Evolutionary conservation across 2,113 vertebrate genomes (phyloP).

Genomic region (Euleptes europaea): DNA sequence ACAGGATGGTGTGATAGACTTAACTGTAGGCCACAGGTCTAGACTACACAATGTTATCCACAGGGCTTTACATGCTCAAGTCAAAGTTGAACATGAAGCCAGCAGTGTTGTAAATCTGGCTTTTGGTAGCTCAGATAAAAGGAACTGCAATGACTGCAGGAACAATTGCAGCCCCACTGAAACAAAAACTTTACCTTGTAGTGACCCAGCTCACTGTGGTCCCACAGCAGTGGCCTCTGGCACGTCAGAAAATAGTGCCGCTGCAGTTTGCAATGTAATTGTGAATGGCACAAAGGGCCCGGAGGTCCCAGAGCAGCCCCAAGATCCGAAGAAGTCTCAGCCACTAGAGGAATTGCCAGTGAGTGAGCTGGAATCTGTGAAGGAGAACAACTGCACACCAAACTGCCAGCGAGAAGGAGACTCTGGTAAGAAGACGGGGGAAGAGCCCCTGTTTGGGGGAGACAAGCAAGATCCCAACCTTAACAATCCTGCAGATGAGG

Average conservation of each 20-base stretch:
- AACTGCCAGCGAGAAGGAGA: conserved; percentile 86
- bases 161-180: conserved; percentile 80
- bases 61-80: conserved; percentile 84
- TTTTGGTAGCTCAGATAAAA: conserved; percentile 76
- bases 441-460: conserved; percentile 82
- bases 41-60: conserved; percentile 94
- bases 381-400: conserved; percentile 94
- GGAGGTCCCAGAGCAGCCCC: conserved; percentile 70
- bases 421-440: conserved; percentile 79
- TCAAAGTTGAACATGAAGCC: conserved; percentile 88
- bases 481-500: conserved; percentile 90
- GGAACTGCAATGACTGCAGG: conserved; percentile 79
- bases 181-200: conserved; percentile 75
- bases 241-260: conserved; percentile 73
- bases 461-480: conserved; percentile 89
- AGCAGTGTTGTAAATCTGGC: conserved; percentile 81
- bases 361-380: conserved; percentile 93
- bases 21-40: conserved; percentile 89
- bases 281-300: conserved; percentile 88
- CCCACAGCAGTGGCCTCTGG: conserved; percentile 74
- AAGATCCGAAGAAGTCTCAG: conserved; percentile 71
- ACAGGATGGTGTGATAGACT: conserved; percentile 94
- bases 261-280: conserved; percentile 93
- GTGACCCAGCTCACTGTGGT: conserved; percentile 72
- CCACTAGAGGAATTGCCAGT: conserved; percentile 76